Conservation (phyloP, 2,888 invertebrate species). For the Scaptomyza flava region DNA sequence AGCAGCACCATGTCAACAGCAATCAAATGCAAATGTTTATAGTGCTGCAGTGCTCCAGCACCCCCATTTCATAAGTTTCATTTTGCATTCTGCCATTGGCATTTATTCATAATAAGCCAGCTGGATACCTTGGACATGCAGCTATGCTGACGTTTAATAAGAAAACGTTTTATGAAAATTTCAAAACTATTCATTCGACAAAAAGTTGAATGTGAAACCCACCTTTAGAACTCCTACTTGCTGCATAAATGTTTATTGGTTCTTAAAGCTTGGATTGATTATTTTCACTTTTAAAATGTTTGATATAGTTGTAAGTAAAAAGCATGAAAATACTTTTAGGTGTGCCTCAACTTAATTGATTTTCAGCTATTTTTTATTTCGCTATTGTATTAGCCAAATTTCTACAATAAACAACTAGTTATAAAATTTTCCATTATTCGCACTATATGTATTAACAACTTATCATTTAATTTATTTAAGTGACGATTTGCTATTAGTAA, state of each 20-base stretch:
- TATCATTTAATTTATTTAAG: background rate
- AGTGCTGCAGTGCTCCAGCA: constrained; percentile 20
- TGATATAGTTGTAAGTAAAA: no score
- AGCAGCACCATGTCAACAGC: constrained; percentile 13
- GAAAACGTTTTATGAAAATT: background rate
- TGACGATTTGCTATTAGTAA: constrained; percentile 4
- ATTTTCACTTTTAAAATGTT: no score
- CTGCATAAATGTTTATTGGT: background rate
- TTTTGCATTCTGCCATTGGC: constrained; percentile 26
- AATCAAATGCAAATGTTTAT: constrained; percentile 47
- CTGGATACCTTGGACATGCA: constrained; percentile 11
- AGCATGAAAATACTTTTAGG: no score
- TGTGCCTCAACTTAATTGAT: no score
- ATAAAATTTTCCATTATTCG: no score
- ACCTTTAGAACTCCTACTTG: background rate
- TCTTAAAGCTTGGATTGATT: no score
- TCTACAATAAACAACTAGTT: no score
- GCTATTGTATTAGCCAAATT: no score
- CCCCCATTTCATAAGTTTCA: constrained; percentile 13
- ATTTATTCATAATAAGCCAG: constrained; percentile 30
- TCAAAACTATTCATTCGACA: background rate
- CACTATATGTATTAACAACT: no score
- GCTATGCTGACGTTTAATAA: constrained; percentile 4
- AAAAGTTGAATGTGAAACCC: background rate
- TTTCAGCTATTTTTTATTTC: no score